Evolutionary conservation across 2,888 invertebrate genomes (phyloP).

Genomic region (Protodeltote pygarga): DNA sequence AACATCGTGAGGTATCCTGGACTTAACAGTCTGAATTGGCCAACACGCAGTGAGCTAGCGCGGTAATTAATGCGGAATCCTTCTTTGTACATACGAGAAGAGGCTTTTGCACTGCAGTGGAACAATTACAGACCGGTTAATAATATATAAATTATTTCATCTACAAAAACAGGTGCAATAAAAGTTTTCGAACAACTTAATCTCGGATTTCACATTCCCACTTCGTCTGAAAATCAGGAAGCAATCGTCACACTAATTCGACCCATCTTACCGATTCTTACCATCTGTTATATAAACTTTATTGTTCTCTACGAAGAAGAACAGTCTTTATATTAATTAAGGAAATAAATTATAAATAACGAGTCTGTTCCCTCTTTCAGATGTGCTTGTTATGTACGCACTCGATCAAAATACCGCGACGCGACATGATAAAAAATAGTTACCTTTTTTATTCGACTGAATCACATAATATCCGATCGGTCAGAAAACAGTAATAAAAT

Average conservation of each 20-base stretch:
- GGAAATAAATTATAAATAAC: slow-evolving; percentile 79
- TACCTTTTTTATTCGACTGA: no score
- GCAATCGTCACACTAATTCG: slow-evolving; percentile 39
- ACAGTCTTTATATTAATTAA: slow-evolving; percentile 73
- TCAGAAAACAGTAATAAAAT: no score
- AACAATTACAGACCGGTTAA: no score
- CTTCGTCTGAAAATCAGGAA: slow-evolving; percentile 42
- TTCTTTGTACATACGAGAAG: not conserved
- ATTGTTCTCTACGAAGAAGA: slow-evolving; percentile 11
- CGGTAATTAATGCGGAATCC: not conserved
- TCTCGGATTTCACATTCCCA: slow-evolving; percentile 32
- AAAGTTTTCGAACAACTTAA: slow-evolving; percentile 33
- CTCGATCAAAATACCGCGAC: slow-evolving; percentile 15
- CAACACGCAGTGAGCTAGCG: no score
- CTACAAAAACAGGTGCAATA: slow-evolving; percentile 38
- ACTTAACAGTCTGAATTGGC: no score
- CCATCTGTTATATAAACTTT: slow-evolving; percentile 41
- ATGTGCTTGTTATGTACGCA: slow-evolving; percentile 43
- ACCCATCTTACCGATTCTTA: no score
- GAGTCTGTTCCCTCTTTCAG: slow-evolving; percentile 54
- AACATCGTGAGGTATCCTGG: no score
- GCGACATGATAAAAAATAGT: no score
- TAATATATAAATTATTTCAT: slow-evolving; percentile 22
- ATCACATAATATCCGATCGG: no score
- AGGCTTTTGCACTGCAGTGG: no score